Evolutionary conservation across 2,113 vertebrate species (phyloP), one percentile per base, ranked within the genome.

Genomic region (Marcusenius ussheri): DNA sequence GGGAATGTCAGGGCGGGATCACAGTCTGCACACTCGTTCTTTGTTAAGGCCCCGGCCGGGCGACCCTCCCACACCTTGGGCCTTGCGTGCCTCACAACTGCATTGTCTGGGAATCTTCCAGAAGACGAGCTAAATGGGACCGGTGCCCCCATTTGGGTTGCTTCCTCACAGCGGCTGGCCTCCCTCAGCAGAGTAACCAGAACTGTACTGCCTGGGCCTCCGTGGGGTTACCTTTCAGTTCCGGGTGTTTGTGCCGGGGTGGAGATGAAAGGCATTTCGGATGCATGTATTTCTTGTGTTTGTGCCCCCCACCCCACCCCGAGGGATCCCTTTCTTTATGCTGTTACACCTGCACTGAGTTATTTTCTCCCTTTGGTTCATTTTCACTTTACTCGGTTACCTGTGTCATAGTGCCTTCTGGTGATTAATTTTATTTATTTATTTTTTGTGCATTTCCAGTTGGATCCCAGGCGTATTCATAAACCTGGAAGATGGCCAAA

Each of bases 61-160:
- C 93, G 93, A 89, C 92, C 92, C 95, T 95, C 95, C 96, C 95
- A 96, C 95, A 96, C 96, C 96, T 96, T 95, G 93, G 96, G 95
- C 95, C 93, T 94, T 39, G 50, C 17, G 27, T 87, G 85, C 47
- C 94, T 96, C 96, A 96, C 95, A 95, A 94, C 91, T 11, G 94
- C 94, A 96, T 96, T 96, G 96, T 96, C 96, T 94, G 87, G 92
- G 92, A 90, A 95, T 94, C 94, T 93, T 92, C 92, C 93, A 80
- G 74, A 19, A 80, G 35, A 80, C 35, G 4, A 42, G 74, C 74
- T 80, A 80, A 80, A 80, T 42, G 70, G 70, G 35, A 39, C 31
- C 15, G 5, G 31, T 35, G 31, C 74, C 74, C 74, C 74, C 74
- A 19, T 39, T 80, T 80, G 74, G 35, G 74, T 42, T 42, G 74